Evolutionary conservation across 2,888 invertebrate genomes (phyloP).

Genomic region (Mythimna lalbum): DNA sequence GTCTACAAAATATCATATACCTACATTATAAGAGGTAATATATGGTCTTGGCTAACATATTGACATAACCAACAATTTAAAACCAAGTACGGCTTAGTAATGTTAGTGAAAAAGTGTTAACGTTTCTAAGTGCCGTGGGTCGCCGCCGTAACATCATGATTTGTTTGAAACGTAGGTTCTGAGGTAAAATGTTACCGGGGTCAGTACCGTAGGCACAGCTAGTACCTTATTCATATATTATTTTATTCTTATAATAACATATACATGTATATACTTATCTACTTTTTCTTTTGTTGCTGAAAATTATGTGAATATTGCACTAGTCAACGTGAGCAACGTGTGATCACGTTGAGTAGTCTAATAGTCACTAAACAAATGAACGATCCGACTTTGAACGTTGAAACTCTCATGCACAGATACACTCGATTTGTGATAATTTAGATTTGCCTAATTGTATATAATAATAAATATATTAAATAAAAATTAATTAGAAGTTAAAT

Average conservation of each 20-base stretch:
- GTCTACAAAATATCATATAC: conserved; percentile 20
- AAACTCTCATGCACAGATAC: conserved; percentile 44
- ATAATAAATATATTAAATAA: conserved; percentile 59
- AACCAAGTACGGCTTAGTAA: not conserved
- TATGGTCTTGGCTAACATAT: not conserved
- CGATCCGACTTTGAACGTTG: conserved; percentile 33
- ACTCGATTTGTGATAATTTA: conserved; percentile 65
- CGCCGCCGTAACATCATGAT: not conserved
- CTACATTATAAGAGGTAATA: conserved; percentile 12
- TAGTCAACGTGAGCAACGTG: conserved; percentile 49
- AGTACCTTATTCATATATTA: conserved; percentile 7
- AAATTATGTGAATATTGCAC: conserved; percentile 48
- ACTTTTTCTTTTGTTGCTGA: conserved; percentile 26
- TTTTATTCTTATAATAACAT: conserved; percentile 3
- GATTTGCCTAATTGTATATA: conserved; percentile 67
- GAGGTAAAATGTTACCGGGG: conserved; percentile 3
- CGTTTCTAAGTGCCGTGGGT: not conserved
- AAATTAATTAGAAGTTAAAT: conserved; percentile 51
- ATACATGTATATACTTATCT: conserved; percentile 1
- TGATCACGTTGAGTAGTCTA: too few relatives aligned
- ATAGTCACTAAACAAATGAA: conserved; percentile 15
- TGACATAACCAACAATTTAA: conserved; percentile 9
- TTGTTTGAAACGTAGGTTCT: conserved; percentile 1
- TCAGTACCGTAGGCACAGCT: conserved; percentile 9
- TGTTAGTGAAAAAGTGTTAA: conserved; percentile 6